Percentiles rank a stretch among this genome's conserved stretches.
phyloP scores from a whole-genome alignment of 1,140 invertebrate species.

The Cataglyphis hispanica region DNA sequence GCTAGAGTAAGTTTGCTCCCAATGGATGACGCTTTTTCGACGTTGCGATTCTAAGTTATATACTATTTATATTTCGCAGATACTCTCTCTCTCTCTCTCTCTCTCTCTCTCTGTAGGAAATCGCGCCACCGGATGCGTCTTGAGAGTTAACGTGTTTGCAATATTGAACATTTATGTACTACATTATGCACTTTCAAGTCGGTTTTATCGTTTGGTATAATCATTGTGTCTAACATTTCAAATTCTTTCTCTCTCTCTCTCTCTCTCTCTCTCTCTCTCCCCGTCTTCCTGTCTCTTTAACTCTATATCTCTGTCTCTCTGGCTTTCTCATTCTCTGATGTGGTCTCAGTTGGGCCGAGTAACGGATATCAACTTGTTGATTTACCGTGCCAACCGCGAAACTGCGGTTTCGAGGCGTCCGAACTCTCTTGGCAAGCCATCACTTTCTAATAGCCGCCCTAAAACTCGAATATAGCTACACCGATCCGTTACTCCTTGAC shows the following conservation, averaged over 20 bases:
- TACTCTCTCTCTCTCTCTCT: not conserved
- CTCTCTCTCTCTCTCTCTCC: not conserved
- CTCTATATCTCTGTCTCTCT: conserved; percentile 1
- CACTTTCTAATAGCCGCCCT: conserved; percentile 81
- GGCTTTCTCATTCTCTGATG: conserved; percentile 40
- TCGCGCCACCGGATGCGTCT: conserved; percentile 23
- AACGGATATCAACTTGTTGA: conserved; percentile 84
- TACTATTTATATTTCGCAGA: conserved; percentile 56
- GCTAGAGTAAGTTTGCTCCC: conserved; percentile 57
- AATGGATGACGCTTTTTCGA: conserved; percentile 52
- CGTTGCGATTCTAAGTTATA: conserved; percentile 52
- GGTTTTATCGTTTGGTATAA: conserved; percentile 44
- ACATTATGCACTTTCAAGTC: conserved; percentile 54
- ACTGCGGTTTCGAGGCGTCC: conserved; percentile 77
- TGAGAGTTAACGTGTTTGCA: conserved; percentile 52
- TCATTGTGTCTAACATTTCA: conserved; percentile 27
- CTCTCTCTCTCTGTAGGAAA: conserved; percentile 7
- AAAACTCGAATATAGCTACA: conserved; percentile 73
- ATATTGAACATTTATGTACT: conserved; percentile 52
- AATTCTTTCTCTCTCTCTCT: not conserved
- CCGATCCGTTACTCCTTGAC: conserved; percentile 59
- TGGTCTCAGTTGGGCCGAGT: conserved; percentile 60
- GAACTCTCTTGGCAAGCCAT: conserved; percentile 77
- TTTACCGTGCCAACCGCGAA: conserved; percentile 81
- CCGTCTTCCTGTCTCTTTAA: not conserved